Evolutionary conservation across 2,113 vertebrate species (phyloP).

Genomic region (Periophthalmus modestus): DNA sequence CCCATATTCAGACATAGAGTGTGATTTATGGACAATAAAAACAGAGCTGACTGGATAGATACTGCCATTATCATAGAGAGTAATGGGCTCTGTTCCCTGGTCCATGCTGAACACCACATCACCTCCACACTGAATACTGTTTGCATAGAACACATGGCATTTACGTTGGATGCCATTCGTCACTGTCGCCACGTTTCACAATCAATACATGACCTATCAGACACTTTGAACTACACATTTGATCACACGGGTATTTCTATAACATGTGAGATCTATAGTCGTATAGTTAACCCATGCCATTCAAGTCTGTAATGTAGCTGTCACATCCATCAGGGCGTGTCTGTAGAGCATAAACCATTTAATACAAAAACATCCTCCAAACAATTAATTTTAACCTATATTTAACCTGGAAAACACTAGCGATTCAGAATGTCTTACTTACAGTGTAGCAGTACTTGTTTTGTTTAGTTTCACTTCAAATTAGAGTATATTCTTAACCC

Average conservation of each 20-base stretch:
- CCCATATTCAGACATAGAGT: conserved; percentile 13
- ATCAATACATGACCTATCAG: conserved; percentile 30
- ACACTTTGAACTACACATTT: conserved; percentile 6
- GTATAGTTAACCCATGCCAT: conserved; percentile 41
- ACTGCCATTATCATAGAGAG: conserved; percentile 31
- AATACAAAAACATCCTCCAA: too few species aligned
- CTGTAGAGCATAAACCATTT: not conserved
- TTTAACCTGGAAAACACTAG: too few species aligned
- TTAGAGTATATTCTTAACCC: too few species aligned
- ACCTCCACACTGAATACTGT: conserved; percentile 12
- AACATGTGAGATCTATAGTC: conserved; percentile 37
- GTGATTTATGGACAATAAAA: conserved; percentile 35
- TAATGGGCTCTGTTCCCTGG: conserved; percentile 17
- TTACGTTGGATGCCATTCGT: conserved; percentile 39
- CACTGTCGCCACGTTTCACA: conserved; percentile 21
- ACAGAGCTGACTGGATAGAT: conserved; percentile 34
- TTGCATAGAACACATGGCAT: conserved; percentile 31
- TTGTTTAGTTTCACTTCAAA: too few species aligned
- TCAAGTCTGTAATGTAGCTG: conserved; percentile 19
- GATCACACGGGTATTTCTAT: conserved; percentile 28
- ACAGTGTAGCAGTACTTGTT: too few species aligned
- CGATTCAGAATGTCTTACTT: too few species aligned
- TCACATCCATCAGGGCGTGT: not conserved
- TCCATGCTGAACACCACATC: conserved; percentile 21
- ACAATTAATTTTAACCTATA: too few species aligned